phyloP scores from a whole-genome alignment of 2,113 vertebrate species.

The Burhinus bistriatus region DNA sequence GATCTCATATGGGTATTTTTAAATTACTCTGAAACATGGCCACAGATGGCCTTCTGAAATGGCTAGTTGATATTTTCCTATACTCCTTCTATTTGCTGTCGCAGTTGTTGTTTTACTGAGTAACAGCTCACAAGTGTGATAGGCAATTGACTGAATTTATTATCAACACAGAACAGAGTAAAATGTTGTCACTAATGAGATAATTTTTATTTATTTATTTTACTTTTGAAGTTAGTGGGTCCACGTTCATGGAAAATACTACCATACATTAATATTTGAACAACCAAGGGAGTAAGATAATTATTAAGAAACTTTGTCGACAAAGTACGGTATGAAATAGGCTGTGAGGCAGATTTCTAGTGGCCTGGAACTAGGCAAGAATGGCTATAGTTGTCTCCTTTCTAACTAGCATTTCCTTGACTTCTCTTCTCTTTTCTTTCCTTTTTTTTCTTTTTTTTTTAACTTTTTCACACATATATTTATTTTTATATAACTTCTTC shows the following conservation, averaged over 20 bases:
- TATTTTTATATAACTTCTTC: not conserved
- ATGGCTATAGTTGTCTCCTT: accelerated
- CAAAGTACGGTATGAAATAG: not conserved
- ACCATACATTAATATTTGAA: not conserved
- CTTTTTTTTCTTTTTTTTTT: no score
- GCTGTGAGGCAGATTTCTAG: not conserved
- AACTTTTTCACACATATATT: not conserved
- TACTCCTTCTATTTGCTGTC: not conserved
- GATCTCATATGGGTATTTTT: not conserved
- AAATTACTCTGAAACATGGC: conserved; percentile 37
- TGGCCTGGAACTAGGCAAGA: not conserved
- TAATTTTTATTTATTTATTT: not conserved
- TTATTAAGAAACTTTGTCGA: not conserved
- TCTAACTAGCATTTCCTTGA: accelerated
- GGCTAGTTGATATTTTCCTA: not conserved
- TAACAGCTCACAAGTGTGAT: not conserved
- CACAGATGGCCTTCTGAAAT: not conserved
- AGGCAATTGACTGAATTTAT: conserved; percentile 4
- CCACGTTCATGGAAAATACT: not conserved
- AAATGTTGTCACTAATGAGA: not conserved
- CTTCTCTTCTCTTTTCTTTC: not conserved
- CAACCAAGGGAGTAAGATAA: not conserved
- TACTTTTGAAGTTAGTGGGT: not conserved
- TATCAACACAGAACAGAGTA: not conserved
- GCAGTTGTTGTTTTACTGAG: not conserved